Evolutionary conservation across 2,113 vertebrate species (phyloP).

Genomic region (Dicaeum eximium): DNA sequence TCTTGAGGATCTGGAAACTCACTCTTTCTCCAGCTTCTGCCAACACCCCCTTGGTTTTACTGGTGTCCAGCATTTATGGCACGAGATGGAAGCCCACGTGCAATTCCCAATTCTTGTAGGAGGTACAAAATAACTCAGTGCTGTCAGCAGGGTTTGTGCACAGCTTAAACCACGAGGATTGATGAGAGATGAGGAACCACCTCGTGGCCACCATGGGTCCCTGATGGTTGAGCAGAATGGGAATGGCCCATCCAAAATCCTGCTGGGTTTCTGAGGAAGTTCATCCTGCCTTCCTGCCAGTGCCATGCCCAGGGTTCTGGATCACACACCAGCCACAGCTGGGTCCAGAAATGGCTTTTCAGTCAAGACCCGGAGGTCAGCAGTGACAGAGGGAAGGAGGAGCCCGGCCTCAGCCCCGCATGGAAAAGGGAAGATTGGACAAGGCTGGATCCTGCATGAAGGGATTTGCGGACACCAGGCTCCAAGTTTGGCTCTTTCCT

Average conservation of each 20-base stretch:
- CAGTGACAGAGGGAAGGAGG: background rate
- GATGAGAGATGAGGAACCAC: background rate
- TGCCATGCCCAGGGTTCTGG: background rate
- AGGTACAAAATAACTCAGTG: background rate
- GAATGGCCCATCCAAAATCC: background rate
- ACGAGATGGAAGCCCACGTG: accelerated
- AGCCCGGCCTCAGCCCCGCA: background rate
- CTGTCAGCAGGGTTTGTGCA: accelerated
- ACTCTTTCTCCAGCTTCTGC: background rate
- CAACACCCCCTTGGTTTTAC: background rate
- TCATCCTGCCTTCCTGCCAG: no score
- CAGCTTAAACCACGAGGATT: accelerated
- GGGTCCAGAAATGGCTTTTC: background rate
- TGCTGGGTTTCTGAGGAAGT: accelerated
- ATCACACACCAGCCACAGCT: accelerated
- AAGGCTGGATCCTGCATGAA: background rate
- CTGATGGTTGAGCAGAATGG: accelerated
- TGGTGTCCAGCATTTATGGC: accelerated
- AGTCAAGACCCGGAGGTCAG: background rate
- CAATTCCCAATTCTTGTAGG: accelerated
- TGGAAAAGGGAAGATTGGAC: accelerated
- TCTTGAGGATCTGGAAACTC: background rate
- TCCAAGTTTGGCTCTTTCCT: background rate
- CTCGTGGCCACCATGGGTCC: accelerated
- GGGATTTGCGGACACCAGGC: background rate